These are phyloP conservation scores for Gasterosteus nipponicus DNA, from an alignment of 2,113 vertebrate genomes.

Conservation along the genomic window DNA sequence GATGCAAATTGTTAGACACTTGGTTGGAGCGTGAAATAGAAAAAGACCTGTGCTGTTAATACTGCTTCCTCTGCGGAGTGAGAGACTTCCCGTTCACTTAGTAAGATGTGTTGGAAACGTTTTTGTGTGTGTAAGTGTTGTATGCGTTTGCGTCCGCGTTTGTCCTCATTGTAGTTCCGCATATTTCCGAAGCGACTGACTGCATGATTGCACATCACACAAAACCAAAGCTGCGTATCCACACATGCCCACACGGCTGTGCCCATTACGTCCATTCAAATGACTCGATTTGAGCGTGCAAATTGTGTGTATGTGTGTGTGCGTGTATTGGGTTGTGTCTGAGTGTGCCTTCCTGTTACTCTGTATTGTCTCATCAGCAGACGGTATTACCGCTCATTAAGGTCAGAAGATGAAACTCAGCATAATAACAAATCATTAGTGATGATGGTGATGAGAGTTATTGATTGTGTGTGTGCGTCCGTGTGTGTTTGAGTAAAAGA, in stretches of 20 bases:
- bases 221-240: constrained; percentile 10
- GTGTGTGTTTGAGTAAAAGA: not conserved
- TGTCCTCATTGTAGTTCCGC: constrained; percentile 7
- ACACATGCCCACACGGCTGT: constrained; percentile 33
- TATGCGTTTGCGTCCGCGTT: constrained; percentile 8
- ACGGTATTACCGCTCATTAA: constrained; percentile 42
- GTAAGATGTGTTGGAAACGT: constrained; percentile 26
- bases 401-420: constrained; percentile 23
- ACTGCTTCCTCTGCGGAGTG: constrained; percentile 59
- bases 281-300: constrained; percentile 29
- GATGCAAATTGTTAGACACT: constrained; percentile 72
- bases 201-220: constrained; percentile 31
- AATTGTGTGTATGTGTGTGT: not conserved
- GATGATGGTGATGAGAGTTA: constrained; percentile 27
- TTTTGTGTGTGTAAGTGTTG: constrained; percentile 11
- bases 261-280: constrained; percentile 53
- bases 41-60: constrained; percentile 66
- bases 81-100: constrained; percentile 55
- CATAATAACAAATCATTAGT: constrained; percentile 24
- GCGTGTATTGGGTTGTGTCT: not conserved
- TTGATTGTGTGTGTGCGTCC: constrained; percentile 13
- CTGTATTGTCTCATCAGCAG: constrained; percentile 49
- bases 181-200: constrained; percentile 29
- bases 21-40: constrained; percentile 77
- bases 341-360: constrained; percentile 10